These are phyloP conservation scores for Carollia perspicillata DNA, from an alignment of 2,113 vertebrate species.

Conservation along the genomic window DNA sequence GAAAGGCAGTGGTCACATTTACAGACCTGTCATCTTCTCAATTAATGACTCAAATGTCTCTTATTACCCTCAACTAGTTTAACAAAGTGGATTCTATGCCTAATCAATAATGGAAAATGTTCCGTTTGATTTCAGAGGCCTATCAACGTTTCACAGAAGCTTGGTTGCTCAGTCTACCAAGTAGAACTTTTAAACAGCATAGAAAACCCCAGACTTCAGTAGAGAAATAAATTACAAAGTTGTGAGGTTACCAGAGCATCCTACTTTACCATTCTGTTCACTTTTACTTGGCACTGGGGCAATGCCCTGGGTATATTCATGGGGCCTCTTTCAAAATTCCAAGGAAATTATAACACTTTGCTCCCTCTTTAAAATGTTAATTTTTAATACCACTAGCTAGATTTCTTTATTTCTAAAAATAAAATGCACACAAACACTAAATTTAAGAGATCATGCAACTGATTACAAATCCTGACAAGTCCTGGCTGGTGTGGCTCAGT, in stretches of 20 bases:
- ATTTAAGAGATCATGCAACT: background rate
- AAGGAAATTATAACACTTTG: background rate
- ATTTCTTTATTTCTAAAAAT: constrained; percentile 27
- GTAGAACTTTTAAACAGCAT: background rate
- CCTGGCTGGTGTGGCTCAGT: too few species aligned
- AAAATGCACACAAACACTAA: background rate
- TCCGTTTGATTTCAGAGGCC: constrained; percentile 86
- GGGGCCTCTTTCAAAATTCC: background rate
- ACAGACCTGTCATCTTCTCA: constrained; percentile 79
- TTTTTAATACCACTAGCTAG: constrained; percentile 28
- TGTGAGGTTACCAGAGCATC: background rate
- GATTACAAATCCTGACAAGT: background rate
- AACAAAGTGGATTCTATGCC: constrained; percentile 86
- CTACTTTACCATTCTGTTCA: background rate
- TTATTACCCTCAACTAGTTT: constrained; percentile 88
- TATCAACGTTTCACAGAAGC: constrained; percentile 68
- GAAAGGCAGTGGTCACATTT: constrained; percentile 72
- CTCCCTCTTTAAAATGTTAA: constrained; percentile 8
- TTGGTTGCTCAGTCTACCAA: constrained; percentile 44
- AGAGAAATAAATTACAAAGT: background rate
- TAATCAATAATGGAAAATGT: constrained; percentile 96
- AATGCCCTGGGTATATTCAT: background rate
- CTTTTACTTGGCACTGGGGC: background rate
- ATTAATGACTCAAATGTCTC: constrained; percentile 84
- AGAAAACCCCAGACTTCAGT: background rate